Evolutionary conservation across 35 echinoderm and acorn worm genomes (phyloP), one percentile per base, ranked within the genome.

Genomic region (Patiria miniata): DNA sequence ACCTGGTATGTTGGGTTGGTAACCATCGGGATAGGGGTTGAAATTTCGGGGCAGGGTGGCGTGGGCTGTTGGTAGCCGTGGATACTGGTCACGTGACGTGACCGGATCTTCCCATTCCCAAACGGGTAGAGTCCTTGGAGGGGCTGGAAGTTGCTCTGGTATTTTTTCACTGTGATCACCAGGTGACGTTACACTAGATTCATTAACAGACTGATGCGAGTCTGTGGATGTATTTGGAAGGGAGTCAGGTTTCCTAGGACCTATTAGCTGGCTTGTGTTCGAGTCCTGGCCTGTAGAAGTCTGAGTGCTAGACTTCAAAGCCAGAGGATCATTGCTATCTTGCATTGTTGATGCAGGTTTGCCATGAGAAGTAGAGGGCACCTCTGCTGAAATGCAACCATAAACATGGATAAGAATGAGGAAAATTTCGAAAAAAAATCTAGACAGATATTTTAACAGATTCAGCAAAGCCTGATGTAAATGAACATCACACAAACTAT

Each of bases 41-140:
- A 81, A 96, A 21, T 87, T 81, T 28, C 5, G 59, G 1, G 94
- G 94, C 57, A 96, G 56, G 53, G 94, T 96, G 5, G 86, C 90
- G 81, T 92, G 94, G 37, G 86, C 47, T 65, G 86, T 89, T 50
- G 90, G 58, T 51, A 92, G 8, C 39, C 78, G 40, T n/a, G 89
- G 86, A 47, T 83, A 73, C 17, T 68, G 52, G n/a, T 77, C 47
- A 81, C 37, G 58, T 8, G 29, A 29, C 39, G 2, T 17, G 28
- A 50, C 14, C 29, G 85, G 86, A 77, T 53, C 52, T 28, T 79
- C 77, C 94, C 94, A 96, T 81, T 96, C 77, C 69, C 79, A 79
- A 47, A 55, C 40, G 37, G 94, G 94, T 79, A 96, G 81, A 23
- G 81, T 51, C 55, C 37, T 47, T 0, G 94, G 94, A 21, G 94